Conservation (phyloP, 2,797 vertebrate species). For the Australoheros facetus region DNA sequence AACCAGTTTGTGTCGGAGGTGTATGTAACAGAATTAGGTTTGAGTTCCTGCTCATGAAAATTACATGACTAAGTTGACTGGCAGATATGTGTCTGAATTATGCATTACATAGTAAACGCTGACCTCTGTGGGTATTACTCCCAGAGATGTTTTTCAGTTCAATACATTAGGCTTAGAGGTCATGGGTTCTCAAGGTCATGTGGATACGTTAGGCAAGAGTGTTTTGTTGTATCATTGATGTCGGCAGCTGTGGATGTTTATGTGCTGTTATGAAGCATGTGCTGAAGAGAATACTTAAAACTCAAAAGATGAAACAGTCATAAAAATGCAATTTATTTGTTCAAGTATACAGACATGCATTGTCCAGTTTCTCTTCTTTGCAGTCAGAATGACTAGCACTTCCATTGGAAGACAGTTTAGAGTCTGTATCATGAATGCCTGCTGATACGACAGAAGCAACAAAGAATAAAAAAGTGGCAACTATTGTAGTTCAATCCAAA, state of each 20-base stretch:
- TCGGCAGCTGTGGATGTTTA: constrained; percentile 27
- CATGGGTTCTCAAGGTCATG: constrained; percentile 29
- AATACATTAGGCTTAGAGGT: constrained; percentile 7
- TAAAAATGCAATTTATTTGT: background rate
- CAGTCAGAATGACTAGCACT: no score
- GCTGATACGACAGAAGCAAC: background rate
- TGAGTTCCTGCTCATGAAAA: constrained; percentile 58
- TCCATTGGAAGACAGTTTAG: background rate
- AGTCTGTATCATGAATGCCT: background rate
- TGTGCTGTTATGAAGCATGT: constrained; percentile 18
- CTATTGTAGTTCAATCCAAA: background rate
- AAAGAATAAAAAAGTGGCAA: background rate
- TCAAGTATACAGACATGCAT: background rate
- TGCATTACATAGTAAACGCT: constrained; percentile 70
- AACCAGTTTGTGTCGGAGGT: background rate
- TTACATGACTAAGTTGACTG: constrained; percentile 64
- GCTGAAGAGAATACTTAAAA: constrained; percentile 13
- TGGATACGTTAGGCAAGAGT: background rate
- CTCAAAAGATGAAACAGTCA: background rate
- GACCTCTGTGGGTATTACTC: constrained; percentile 32
- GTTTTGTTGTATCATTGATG: background rate
- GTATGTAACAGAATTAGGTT: constrained; percentile 29
- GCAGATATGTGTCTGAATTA: constrained; percentile 72
- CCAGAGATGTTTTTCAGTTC: constrained; percentile 41
- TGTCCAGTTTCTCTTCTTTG: no score